Conservation (phyloP, 2,113 vertebrate species). For the Odontophorus gujanensis region DNA sequence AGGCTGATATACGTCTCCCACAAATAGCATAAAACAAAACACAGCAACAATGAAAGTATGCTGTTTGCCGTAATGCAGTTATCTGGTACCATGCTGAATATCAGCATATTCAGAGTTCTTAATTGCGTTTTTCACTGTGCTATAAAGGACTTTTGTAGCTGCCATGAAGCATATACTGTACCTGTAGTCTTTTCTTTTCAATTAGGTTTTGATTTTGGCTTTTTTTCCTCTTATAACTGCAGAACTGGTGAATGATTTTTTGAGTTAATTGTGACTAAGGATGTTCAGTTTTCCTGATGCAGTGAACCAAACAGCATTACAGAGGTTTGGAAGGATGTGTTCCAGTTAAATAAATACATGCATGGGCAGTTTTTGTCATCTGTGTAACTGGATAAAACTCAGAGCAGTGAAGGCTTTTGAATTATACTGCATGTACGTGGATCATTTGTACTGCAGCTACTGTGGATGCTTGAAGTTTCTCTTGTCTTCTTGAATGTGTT, state of each 20-base stretch:
- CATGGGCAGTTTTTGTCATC: background rate
- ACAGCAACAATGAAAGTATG: background rate
- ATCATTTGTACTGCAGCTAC: background rate
- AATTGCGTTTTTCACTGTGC: background rate
- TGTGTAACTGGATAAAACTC: background rate
- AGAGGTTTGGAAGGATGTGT: background rate
- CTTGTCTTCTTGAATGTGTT: background rate
- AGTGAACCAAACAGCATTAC: background rate
- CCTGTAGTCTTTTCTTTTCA: background rate
- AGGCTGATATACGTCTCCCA: background rate
- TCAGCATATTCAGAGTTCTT: background rate
- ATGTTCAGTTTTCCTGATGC: background rate
- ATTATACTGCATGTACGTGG: fast-evolving
- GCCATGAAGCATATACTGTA: background rate
- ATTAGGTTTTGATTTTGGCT: background rate
- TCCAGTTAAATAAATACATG: background rate
- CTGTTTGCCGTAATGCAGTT: background rate
- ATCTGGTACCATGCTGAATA: background rate
- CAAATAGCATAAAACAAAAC: background rate
- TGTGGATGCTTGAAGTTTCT: background rate
- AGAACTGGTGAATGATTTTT: background rate
- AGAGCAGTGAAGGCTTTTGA: background rate
- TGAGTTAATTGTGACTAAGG: background rate
- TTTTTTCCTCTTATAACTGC: background rate
- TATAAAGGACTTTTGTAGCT: background rate